Conservation (phyloP, 2,113 vertebrate species). For the Oreochromis spilurus region DNA sequence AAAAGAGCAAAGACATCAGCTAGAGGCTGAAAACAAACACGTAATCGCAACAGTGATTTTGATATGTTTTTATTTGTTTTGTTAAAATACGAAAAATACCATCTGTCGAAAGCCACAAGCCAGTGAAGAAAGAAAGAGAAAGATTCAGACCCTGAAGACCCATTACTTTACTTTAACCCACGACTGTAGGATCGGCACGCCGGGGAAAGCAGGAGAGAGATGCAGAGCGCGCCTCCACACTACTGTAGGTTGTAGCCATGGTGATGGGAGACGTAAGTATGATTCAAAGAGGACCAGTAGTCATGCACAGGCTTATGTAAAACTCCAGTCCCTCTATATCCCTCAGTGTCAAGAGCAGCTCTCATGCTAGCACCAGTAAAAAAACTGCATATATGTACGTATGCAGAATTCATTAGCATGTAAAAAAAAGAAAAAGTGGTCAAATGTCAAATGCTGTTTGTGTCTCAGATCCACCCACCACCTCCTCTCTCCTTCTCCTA, state of each 20-base stretch:
- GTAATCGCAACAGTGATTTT: neutral
- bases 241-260: constrained; percentile 69
- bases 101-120: constrained; percentile 8
- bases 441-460: constrained; percentile 34
- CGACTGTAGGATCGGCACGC: constrained; percentile 37
- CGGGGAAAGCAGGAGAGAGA: constrained; percentile 41
- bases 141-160: constrained; percentile 33
- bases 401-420: constrained; percentile 9
- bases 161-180: constrained; percentile 51
- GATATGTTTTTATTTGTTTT: neutral
- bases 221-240: constrained; percentile 57
- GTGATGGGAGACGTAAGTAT: constrained; percentile 62
- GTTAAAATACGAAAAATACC: neutral
- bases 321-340: constrained; percentile 32
- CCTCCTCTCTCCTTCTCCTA: neutral
- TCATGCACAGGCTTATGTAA: constrained; percentile 68
- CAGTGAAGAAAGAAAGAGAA: neutral
- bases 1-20: neutral
- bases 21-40: neutral
- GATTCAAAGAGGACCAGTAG: constrained; percentile 60
- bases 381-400: neutral
- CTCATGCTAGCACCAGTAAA: neutral
- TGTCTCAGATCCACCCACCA: neutral
- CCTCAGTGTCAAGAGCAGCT: neutral
- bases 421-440: constrained; percentile 8